These are phyloP conservation scores for Ischnura elegans DNA, from an alignment of 2,888 invertebrate genomes.

Conservation along the genomic window DNA sequence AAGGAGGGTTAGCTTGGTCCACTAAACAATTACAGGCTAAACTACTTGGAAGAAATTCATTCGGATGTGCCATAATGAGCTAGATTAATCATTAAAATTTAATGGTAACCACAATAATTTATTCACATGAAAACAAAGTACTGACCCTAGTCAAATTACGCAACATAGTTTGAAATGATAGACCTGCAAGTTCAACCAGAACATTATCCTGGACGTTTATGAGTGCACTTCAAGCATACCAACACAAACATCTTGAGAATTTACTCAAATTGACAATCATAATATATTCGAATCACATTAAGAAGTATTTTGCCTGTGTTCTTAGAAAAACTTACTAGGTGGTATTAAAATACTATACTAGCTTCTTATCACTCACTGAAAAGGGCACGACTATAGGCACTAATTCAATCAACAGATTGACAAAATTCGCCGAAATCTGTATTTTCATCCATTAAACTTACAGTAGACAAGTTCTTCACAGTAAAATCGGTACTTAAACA, in stretches of 20 bases:
- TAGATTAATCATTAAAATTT: neutral
- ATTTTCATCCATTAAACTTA: neutral
- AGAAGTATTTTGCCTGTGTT: neutral
- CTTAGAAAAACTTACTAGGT: neutral
- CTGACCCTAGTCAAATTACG: neutral
- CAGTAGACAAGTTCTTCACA: neutral
- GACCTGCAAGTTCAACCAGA: neutral
- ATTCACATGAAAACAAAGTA: neutral
- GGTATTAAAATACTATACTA: neutral
- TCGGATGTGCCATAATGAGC: too few species aligned
- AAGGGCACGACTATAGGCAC: neutral
- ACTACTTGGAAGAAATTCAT: too few species aligned
- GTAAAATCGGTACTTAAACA: slow-evolving; percentile 51
- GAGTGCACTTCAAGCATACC: neutral
- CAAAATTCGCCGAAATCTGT: slow-evolving; percentile 35
- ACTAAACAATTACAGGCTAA: too few species aligned
- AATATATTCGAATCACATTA: neutral
- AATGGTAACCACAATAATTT: neutral
- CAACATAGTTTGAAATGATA: neutral
- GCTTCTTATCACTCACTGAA: neutral
- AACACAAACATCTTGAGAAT: neutral
- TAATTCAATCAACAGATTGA: slow-evolving; percentile 23
- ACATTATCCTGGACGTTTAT: neutral
- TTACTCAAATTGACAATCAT: neutral
- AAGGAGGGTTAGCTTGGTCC: too few species aligned